phyloP scores from a whole-genome alignment of 1,140 invertebrate species.

The Mamestra configurata region DNA sequence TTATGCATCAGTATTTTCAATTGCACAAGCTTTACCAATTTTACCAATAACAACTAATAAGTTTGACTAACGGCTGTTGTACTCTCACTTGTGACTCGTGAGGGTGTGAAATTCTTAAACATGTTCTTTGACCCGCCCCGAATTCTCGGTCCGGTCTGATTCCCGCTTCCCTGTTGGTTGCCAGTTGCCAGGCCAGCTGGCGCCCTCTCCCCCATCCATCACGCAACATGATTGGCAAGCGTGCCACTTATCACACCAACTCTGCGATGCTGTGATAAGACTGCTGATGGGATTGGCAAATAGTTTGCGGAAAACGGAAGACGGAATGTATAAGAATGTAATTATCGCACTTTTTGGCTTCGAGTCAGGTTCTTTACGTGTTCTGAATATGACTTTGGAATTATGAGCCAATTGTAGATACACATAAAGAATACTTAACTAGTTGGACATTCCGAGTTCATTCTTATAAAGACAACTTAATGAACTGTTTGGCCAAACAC shows the following conservation, averaged over 20 bases:
- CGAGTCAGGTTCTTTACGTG: conserved; percentile 6
- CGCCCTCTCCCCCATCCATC: conserved; percentile 17
- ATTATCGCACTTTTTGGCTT: conserved; percentile 21
- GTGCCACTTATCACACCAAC: conserved; percentile 16
- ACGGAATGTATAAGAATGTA: conserved; percentile 4
- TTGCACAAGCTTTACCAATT: too few species aligned
- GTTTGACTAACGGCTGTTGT: too few species aligned
- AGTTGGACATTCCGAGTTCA: background rate
- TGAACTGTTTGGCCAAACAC: too few species aligned
- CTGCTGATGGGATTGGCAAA: conserved; percentile 26
- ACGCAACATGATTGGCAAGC: conserved; percentile 10
- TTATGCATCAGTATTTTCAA: too few species aligned
- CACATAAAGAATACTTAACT: background rate
- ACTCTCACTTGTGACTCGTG: background rate
- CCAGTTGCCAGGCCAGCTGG: conserved; percentile 28
- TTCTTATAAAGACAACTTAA: too few species aligned
- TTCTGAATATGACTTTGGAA: background rate
- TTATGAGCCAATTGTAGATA: background rate
- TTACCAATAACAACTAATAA: background rate
- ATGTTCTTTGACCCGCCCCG: conserved; percentile 11
- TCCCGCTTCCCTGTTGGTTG: conserved; percentile 12
- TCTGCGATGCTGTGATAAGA: conserved; percentile 1
- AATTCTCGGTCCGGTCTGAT: background rate
- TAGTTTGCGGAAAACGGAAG: conserved; percentile 32
- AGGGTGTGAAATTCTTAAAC: background rate